These are phyloP conservation scores for Uria aalge DNA, from an alignment of 2,113 vertebrate species.

Conservation along the genomic window DNA sequence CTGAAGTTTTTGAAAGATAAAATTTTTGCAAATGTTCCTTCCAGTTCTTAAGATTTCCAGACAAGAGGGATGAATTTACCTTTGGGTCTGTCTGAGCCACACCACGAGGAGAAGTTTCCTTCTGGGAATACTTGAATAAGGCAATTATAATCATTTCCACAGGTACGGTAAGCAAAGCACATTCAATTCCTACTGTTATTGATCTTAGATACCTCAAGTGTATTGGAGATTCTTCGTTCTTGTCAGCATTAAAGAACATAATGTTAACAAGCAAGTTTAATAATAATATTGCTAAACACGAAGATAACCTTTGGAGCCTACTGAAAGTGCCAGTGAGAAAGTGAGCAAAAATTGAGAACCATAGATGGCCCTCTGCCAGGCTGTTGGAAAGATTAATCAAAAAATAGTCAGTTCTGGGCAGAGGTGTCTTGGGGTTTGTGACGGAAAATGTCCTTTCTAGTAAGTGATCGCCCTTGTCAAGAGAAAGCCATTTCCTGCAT, in stretches of 20 bases:
- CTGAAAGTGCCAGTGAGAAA: not conserved
- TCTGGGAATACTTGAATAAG: slow-evolving; percentile 66
- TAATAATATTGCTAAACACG: slow-evolving; percentile 61
- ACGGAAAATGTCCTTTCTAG: slow-evolving; percentile 40
- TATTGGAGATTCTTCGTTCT: not conserved
- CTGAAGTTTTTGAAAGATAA: not conserved
- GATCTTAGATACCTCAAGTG: not conserved
- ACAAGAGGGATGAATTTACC: not conserved
- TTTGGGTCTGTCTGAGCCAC: not conserved
- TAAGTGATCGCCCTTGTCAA: not conserved
- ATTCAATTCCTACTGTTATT: slow-evolving; percentile 60
- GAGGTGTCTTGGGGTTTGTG: not conserved
- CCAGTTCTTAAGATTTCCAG: not conserved
- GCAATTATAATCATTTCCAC: slow-evolving; percentile 50
- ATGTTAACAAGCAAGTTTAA: slow-evolving; percentile 63
- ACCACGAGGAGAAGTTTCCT: not conserved
- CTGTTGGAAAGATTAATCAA: slow-evolving; percentile 25
- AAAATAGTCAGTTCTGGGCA: slow-evolving; percentile 60
- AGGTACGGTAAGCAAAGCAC: slow-evolving; percentile 59
- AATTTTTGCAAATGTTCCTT: not conserved
- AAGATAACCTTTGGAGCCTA: slow-evolving; percentile 72
- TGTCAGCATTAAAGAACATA: slow-evolving; percentile 65
- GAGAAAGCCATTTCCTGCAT: slow-evolving; percentile 70
- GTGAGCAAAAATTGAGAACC: slow-evolving; percentile 60
- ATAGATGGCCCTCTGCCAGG: slow-evolving; percentile 45